Evolutionary conservation across 2,888 invertebrate species (phyloP).

Genomic region (Mesodorylaimus sp.): DNA sequence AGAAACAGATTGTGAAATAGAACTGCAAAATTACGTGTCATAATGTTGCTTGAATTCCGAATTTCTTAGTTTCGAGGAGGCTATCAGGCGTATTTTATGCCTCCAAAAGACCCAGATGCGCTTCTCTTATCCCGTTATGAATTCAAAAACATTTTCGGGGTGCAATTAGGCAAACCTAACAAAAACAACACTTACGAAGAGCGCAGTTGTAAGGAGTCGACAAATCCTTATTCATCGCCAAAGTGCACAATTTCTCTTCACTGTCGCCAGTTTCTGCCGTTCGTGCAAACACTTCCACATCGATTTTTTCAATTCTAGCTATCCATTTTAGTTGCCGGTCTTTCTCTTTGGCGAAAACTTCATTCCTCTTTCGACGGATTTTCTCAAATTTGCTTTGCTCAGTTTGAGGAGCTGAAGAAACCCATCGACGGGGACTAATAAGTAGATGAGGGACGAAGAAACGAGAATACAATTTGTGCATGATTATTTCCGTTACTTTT

Average conservation of each 20-base stretch:
- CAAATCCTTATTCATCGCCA: conserved; percentile 72
- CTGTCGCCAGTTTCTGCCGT: neutral
- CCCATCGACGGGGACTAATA: too few relatives aligned
- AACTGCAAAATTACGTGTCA: too few relatives aligned
- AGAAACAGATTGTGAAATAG: conserved; percentile 17
- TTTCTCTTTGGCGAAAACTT: neutral
- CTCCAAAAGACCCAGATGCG: too few relatives aligned
- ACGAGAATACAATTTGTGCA: too few relatives aligned
- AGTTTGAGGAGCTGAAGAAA: too few relatives aligned
- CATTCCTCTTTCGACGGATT: neutral
- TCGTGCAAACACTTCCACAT: neutral
- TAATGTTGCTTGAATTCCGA: too few relatives aligned
- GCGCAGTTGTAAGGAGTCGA: conserved; percentile 86
- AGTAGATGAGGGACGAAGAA: too few relatives aligned
- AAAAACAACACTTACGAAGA: conserved; percentile 45
- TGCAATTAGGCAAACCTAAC: neutral
- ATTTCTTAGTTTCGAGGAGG: too few relatives aligned
- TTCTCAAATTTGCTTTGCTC: neutral
- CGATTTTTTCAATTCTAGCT: conserved; percentile 4
- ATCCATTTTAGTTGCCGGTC: conserved; percentile 3
- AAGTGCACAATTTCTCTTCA: conserved; percentile 43
- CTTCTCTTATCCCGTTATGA: too few relatives aligned
- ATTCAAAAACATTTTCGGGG: too few relatives aligned
- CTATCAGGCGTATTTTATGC: too few relatives aligned
- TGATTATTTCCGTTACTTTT: too few relatives aligned